Percentiles rank a stretch among this genome's conserved stretches.
Evolutionary conservation across 1,140 invertebrate species (phyloP).

Genomic region (Mya arenaria): DNA sequence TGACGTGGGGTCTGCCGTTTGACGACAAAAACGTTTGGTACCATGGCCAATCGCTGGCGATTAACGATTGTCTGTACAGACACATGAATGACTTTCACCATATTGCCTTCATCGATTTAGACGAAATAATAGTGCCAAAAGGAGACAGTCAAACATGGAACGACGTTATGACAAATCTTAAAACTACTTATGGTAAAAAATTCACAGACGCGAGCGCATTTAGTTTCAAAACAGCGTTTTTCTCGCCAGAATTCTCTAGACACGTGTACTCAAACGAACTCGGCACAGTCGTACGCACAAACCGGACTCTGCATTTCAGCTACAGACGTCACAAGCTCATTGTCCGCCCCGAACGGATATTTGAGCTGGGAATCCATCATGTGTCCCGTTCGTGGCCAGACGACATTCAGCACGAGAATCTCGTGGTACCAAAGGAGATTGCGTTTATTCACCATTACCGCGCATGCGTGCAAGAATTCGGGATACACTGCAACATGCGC

Average conservation of each 20-base stretch:
- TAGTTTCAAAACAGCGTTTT: conserved; percentile 64
- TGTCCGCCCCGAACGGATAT: conserved; percentile 62
- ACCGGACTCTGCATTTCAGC: conserved; percentile 36
- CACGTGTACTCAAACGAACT: conserved; percentile 34
- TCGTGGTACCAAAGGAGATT: conserved; percentile 83
- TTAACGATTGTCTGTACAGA: conserved; percentile 72
- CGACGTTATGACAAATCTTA: conserved; percentile 47
- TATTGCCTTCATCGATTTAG: conserved; percentile 68
- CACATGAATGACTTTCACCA: conserved; percentile 64
- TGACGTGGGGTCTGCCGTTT: conserved; percentile 64
- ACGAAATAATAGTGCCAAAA: conserved; percentile 71
- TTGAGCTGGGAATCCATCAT: conserved; percentile 75
- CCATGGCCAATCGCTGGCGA: conserved; percentile 70
- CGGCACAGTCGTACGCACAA: conserved; percentile 19
- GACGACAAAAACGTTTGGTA: conserved; percentile 61
- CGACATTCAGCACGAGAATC: background rate
- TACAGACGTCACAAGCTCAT: conserved; percentile 65
- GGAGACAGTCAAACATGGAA: conserved; percentile 52
- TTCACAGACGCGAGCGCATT: conserved; percentile 48
- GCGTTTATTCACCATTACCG: conserved; percentile 95
- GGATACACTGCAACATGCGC: conserved; percentile 23
- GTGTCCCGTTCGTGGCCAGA: conserved; percentile 56
- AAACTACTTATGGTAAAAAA: background rate
- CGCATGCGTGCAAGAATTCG: conserved; percentile 32
- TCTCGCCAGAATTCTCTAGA: conserved; percentile 42